Percentiles rank a stretch among this genome's conserved stretches.
Conservation (phyloP, 2,888 invertebrate species). For the Rhogogaster chlorosoma region DNA sequence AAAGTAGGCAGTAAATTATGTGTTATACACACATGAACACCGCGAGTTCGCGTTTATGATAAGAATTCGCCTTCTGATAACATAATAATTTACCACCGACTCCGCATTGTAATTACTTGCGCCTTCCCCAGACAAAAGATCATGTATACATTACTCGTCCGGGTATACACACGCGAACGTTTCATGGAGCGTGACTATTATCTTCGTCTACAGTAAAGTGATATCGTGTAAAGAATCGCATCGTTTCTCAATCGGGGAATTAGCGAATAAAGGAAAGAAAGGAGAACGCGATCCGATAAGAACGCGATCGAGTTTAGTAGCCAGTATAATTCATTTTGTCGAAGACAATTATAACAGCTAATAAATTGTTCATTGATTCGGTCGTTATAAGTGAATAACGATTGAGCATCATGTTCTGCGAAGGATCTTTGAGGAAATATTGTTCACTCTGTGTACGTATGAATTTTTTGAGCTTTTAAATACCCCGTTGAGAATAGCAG, state of each 20-base stretch:
- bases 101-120: neutral
- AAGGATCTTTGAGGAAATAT: neutral
- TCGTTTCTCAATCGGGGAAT: neutral
- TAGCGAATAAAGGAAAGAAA: neutral
- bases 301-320: neutral
- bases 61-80: constrained; percentile 29
- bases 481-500: neutral
- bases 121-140: neutral
- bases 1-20: constrained; percentile 14
- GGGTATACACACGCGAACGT: neutral
- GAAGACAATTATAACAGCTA: neutral
- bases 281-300: neutral
- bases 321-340: neutral
- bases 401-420: neutral
- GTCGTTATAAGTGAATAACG: neutral
- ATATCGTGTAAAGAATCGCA: neutral
- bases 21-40: neutral
- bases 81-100: constrained; percentile 22
- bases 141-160: neutral
- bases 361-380: neutral
- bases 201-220: neutral
- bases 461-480: neutral
- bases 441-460: constrained; percentile 23
- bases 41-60: constrained; percentile 4
- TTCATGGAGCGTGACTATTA: constrained; percentile 2